Conservation (phyloP, 2,113 vertebrate genomes). For the Varanus komodoensis region DNA sequence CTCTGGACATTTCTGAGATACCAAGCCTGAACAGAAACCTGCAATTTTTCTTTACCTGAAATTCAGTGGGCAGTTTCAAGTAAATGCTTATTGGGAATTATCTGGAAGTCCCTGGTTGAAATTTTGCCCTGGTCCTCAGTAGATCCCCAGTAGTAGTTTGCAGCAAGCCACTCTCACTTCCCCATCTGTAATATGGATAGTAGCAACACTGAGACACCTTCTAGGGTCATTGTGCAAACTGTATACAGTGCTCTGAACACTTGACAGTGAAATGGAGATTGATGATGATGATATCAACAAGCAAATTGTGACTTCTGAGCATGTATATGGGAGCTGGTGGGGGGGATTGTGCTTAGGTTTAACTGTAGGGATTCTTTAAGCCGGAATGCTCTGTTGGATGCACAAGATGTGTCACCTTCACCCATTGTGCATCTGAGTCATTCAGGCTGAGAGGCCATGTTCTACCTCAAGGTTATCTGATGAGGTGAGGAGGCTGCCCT, state of each 20-base stretch:
- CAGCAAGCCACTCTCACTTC: not conserved
- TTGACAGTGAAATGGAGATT: not conserved
- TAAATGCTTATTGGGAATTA: no score
- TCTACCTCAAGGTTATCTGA: conserved; percentile 34
- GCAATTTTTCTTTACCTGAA: not conserved
- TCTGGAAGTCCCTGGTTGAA: not conserved
- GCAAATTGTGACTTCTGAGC: not conserved
- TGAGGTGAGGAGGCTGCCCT: not conserved
- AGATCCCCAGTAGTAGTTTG: not conserved
- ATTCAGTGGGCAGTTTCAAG: not conserved
- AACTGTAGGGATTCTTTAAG: not conserved
- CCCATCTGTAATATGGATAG: not conserved
- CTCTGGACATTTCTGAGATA: not conserved
- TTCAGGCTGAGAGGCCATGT: conserved; percentile 15
- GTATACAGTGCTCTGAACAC: not conserved
- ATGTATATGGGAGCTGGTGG: not conserved
- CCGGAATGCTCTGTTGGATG: not conserved
- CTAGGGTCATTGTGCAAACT: not conserved
- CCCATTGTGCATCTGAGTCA: conserved; percentile 1
- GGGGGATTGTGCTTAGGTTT: not conserved
- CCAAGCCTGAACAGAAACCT: not conserved
- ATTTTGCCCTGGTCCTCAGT: not conserved
- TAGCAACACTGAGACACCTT: not conserved
- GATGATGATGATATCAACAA: not conserved
- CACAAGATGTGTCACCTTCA: not conserved